These are phyloP conservation scores for Melipona bicolor DNA, from an alignment of 2,888 invertebrate species.

Conservation along the genomic window DNA sequence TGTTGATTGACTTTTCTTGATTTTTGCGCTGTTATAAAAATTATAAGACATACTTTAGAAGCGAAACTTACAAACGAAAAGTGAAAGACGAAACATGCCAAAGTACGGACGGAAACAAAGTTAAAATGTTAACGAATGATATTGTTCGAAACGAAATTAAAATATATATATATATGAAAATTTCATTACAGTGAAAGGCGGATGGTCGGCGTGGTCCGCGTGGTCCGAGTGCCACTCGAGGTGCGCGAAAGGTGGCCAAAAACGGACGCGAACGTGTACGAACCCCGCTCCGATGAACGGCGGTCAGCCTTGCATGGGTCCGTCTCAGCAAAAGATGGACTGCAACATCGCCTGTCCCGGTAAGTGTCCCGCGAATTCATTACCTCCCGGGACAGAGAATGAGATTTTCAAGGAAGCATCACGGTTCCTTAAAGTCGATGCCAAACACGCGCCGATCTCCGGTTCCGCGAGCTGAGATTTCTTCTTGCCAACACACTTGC, in stretches of 20 bases:
- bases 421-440: constrained; percentile 51
- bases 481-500: constrained; percentile 39
- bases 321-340: constrained; percentile 92
- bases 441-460: constrained; percentile 2
- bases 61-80: too few species aligned
- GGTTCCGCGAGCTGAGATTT: constrained; percentile 29
- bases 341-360: constrained; percentile 86
- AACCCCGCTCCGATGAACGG: constrained; percentile 97
- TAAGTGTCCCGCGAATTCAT: constrained; percentile 72
- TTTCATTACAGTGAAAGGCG: constrained; percentile 92
- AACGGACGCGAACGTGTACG: constrained; percentile 93
- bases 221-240: constrained; percentile 93
- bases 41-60: too few species aligned
- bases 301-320: constrained; percentile 93
- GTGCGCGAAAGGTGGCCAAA: constrained; percentile 93
- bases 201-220: constrained; percentile 95
- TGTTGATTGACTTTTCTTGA: too few species aligned
- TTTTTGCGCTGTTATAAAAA: too few species aligned
- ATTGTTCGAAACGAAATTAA: too few species aligned
- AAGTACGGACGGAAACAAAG: neutral
- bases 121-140: too few species aligned
- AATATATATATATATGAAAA: neutral
- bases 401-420: constrained; percentile 51
- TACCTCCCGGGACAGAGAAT: constrained; percentile 11
- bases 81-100: too few species aligned